These are phyloP conservation scores for Harpalus rufipes DNA, from an alignment of 2,888 invertebrate species.

Conservation along the genomic window DNA sequence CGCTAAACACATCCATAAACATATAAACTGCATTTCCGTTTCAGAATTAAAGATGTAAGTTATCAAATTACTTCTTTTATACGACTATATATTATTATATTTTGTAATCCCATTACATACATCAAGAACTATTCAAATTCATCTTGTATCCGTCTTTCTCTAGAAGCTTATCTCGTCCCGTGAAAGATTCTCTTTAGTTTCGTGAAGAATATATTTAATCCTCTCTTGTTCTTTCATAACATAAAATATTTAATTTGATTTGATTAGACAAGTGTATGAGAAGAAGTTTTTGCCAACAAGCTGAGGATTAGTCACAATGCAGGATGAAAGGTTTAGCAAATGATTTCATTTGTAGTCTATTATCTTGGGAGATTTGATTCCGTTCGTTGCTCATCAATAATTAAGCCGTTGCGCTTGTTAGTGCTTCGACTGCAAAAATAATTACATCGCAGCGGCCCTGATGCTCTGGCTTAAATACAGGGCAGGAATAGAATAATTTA, in stretches of 20 bases:
- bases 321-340: conserved; percentile 42
- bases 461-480: conserved; percentile 12
- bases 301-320: conserved; percentile 43
- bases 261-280: conserved; percentile 5
- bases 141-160: too few species aligned
- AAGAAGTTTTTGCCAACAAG: conserved; percentile 18
- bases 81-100: too few species aligned
- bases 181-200: not conserved
- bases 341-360: conserved; percentile 35
- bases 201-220: conserved; percentile 15
- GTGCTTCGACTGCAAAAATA: conserved; percentile 55
- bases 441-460: conserved; percentile 37
- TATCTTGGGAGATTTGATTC: conserved; percentile 51
- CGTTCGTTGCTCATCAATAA: conserved; percentile 54
- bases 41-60: too few species aligned
- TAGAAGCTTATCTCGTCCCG: not conserved
- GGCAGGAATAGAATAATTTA: not conserved
- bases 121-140: too few species aligned
- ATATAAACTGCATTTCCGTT: too few species aligned
- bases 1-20: too few species aligned
- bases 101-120: too few species aligned
- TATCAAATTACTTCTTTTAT: too few species aligned
- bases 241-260: conserved; percentile 46
- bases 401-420: conserved; percentile 57
- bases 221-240: conserved; percentile 14